phyloP scores from a whole-genome alignment of 2,113 vertebrate genomes.

The Syrmaticus mikado region DNA sequence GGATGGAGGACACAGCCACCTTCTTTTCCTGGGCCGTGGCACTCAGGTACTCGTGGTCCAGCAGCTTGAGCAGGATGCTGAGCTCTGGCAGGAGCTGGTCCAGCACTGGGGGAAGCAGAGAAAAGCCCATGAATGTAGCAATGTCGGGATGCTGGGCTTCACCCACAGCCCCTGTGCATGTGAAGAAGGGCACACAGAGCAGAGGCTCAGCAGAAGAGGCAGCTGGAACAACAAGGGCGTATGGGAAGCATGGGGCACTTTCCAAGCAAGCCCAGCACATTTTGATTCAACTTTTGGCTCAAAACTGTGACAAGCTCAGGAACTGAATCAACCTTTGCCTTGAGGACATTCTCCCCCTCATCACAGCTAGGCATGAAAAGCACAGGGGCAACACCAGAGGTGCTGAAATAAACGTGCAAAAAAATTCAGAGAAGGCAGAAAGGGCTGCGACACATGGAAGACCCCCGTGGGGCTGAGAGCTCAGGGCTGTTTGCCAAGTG shows the following conservation, averaged over 20 bases:
- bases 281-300: background rate
- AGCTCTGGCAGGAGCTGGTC: slow-evolving; percentile 94
- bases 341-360: background rate
- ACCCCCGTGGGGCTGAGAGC: background rate
- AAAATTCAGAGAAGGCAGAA: background rate
- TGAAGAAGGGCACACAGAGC: background rate
- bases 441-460: background rate
- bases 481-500: background rate
- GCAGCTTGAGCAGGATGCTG: slow-evolving; percentile 87
- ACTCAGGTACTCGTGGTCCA: slow-evolving; percentile 93
- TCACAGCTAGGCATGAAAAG: background rate
- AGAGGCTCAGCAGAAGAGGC: background rate
- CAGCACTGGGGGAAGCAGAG: slow-evolving; percentile 76
- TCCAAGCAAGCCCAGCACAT: background rate
- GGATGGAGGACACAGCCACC: slow-evolving; percentile 86
- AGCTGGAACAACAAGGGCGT: background rate
- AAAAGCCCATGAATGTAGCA: background rate
- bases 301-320: background rate
- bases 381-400: background rate
- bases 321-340: background rate
- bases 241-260: background rate
- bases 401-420: background rate
- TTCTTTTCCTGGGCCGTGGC: slow-evolving; percentile 91
- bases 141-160: background rate
- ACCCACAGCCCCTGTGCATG: background rate